Conservation (phyloP, 2,797 vertebrate species). For the Pangasius mekongensis region DNA sequence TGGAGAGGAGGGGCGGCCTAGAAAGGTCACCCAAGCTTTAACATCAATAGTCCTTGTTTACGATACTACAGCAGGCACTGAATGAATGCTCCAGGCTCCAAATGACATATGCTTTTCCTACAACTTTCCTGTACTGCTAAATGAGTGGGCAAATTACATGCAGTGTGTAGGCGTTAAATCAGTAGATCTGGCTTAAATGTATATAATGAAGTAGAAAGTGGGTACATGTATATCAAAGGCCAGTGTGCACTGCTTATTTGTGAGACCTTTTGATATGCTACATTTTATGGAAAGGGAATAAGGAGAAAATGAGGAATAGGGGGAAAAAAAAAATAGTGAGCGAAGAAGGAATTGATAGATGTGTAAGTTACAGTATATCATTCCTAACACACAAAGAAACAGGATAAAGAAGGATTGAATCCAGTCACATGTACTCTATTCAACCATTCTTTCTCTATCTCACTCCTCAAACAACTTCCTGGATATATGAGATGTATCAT, state of each 20-base stretch:
- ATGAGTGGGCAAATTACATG: slow-evolving; percentile 40
- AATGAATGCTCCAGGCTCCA: slow-evolving; percentile 49
- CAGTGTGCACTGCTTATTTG: slow-evolving; percentile 18
- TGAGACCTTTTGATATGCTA: slow-evolving; percentile 1
- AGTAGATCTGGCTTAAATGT: slow-evolving; percentile 23
- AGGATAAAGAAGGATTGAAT: background rate
- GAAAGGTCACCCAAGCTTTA: slow-evolving; percentile 62
- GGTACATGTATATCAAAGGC: slow-evolving; percentile 26
- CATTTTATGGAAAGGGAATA: background rate
- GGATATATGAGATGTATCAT: background rate
- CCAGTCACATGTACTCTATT: background rate
- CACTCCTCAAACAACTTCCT: background rate
- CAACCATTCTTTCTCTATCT: background rate
- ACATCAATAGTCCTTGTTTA: slow-evolving; percentile 59
- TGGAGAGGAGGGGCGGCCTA: slow-evolving; percentile 57
- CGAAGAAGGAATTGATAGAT: background rate
- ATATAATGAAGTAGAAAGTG: slow-evolving; percentile 23
- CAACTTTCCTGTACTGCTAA: slow-evolving; percentile 38
- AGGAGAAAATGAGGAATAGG: background rate
- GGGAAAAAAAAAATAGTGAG: slow-evolving; percentile 1
- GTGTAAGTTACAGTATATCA: background rate
- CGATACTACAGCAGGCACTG: slow-evolving; percentile 41
- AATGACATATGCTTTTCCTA: slow-evolving; percentile 45
- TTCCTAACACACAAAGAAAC: background rate
- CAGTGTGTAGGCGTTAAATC: background rate